phyloP scores from a whole-genome alignment of 2,113 vertebrate genomes.

The Periophthalmus modestus region DNA sequence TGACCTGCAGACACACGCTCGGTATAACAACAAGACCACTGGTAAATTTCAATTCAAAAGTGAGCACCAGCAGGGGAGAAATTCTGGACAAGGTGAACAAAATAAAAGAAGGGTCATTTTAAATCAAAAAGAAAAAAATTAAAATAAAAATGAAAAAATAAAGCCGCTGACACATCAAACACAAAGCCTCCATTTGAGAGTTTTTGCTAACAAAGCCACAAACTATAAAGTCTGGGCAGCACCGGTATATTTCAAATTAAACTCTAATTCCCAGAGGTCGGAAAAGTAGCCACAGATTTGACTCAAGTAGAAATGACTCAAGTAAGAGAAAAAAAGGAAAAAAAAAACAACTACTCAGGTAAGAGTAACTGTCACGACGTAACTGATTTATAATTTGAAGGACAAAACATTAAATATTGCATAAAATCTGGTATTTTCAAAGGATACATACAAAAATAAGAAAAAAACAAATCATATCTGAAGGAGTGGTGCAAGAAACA shows the following conservation, averaged over 20 bases:
- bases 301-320: too few relatives aligned
- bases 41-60: neutral
- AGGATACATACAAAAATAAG: too few relatives aligned
- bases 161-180: neutral
- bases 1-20: neutral
- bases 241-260: neutral
- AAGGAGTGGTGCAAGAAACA: too few relatives aligned
- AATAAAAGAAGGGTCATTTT: neutral
- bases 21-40: neutral
- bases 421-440: too few relatives aligned
- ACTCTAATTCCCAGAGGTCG: neutral
- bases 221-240: neutral
- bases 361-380: too few relatives aligned
- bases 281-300: too few relatives aligned
- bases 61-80: neutral
- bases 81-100: neutral
- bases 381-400: too few relatives aligned
- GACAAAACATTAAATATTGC: too few relatives aligned
- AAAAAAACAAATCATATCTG: too few relatives aligned
- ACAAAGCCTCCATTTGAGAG: neutral
- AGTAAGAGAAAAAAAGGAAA: too few relatives aligned
- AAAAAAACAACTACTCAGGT: too few relatives aligned
- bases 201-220: neutral
- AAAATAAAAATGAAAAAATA: neutral
- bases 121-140: neutral